Conservation (phyloP, 2,113 vertebrate species). For the Diadophis punctatus region DNA sequence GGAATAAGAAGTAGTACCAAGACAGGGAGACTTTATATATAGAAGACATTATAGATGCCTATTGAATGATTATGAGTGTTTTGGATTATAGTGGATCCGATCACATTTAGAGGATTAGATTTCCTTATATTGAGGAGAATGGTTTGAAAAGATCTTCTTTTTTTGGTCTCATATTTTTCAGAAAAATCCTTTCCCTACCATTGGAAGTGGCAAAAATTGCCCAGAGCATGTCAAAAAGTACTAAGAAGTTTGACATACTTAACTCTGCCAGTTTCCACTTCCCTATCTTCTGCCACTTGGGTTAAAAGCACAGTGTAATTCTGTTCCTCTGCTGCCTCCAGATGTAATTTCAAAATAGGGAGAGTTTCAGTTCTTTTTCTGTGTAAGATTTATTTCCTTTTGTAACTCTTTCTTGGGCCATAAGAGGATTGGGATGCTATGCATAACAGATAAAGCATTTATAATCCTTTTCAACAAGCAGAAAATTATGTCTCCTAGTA, state of each 20-base stretch:
- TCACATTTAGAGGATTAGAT: neutral
- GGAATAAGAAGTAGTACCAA: slow-evolving; percentile 4
- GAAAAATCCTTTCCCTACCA: neutral
- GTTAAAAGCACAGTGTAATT: accelerated
- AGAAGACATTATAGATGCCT: neutral
- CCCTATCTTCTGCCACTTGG: neutral
- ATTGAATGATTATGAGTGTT: accelerated
- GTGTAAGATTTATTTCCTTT: neutral
- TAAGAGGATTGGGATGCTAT: neutral
- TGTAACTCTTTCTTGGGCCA: neutral
- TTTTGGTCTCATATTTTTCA: neutral
- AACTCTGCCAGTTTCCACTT: neutral
- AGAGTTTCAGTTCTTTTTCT: neutral
- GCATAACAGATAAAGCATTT: neutral
- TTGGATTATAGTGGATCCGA: neutral
- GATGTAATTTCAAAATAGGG: neutral
- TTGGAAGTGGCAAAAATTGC: neutral
- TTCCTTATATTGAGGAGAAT: neutral
- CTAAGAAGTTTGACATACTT: neutral
- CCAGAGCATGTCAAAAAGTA: accelerated
- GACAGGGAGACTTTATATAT: neutral
- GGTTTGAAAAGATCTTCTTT: neutral
- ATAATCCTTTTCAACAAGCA: neutral
- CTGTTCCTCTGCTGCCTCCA: neutral
- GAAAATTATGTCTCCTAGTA: neutral